Conservation (phyloP, 2,797 vertebrate species). For the Bovichtus variegatus region DNA sequence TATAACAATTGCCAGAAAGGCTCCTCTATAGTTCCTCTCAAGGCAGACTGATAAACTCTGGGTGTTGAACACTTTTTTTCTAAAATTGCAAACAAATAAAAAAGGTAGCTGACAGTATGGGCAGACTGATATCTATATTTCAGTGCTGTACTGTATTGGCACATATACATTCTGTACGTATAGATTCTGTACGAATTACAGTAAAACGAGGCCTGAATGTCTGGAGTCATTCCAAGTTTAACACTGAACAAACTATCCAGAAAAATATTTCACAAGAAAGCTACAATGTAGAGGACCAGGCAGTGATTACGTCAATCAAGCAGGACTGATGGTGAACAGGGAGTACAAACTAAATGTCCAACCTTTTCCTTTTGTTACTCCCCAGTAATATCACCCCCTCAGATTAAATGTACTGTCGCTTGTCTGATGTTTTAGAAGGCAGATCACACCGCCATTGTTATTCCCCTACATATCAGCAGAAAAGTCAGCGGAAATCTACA, state of each 20-base stretch:
- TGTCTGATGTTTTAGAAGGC: not conserved
- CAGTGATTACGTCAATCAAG: not conserved
- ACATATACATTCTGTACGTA: not conserved
- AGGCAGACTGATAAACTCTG: not conserved
- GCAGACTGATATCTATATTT: not conserved
- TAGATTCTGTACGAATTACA: not conserved
- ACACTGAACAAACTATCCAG: not conserved
- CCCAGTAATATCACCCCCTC: not conserved
- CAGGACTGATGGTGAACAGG: not conserved
- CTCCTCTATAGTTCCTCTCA: conserved; percentile 3
- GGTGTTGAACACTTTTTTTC: not conserved
- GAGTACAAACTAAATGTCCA: not conserved
- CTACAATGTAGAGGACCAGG: not conserved
- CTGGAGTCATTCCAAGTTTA: not conserved
- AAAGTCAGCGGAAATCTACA: not conserved
- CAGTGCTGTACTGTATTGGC: not conserved
- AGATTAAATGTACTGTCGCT: not conserved
- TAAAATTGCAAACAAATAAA: not conserved
- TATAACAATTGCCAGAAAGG: not conserved
- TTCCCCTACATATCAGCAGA: not conserved
- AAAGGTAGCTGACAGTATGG: not conserved
- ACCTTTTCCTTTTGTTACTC: not conserved
- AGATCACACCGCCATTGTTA: not conserved
- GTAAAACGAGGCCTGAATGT: not conserved
- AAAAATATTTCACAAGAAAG: not conserved